Evolutionary conservation across 2,888 invertebrate genomes (phyloP).

Genomic region (Eupeodes luniger): DNA sequence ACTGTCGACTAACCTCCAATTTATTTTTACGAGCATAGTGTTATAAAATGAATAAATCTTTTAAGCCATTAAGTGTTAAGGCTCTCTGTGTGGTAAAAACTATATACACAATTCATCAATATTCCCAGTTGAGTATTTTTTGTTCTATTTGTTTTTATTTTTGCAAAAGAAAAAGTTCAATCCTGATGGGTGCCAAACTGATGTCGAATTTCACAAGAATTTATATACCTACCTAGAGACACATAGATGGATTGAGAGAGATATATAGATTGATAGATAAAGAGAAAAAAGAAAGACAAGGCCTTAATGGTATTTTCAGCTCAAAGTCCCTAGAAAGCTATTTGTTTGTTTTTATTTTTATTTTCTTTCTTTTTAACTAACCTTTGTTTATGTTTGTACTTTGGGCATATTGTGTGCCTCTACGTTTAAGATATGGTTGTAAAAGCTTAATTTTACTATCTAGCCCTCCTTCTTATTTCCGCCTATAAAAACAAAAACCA

Average conservation of each 20-base stretch:
- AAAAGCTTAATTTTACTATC: neutral
- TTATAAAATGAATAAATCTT: conserved; percentile 28
- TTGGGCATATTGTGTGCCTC: neutral
- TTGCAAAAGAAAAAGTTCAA: neutral
- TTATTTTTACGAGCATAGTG: conserved; percentile 21
- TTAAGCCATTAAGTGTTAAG: conserved; percentile 33
- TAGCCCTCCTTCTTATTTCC: too few relatives aligned
- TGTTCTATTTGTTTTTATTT: too few relatives aligned
- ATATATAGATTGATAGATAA: neutral
- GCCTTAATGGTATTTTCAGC: conserved; percentile 8
- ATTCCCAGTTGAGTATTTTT: neutral
- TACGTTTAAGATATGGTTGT: neutral
- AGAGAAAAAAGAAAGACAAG: neutral
- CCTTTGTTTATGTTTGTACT: conserved; percentile 10
- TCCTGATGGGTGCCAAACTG: conserved; percentile 17
- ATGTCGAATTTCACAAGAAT: conserved; percentile 1
- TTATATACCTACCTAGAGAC: neutral
- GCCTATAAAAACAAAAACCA: neutral
- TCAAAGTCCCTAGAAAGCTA: neutral
- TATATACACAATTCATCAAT: conserved; percentile 18
- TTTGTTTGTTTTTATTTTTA: neutral
- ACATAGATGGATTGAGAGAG: neutral
- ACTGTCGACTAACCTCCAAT: conserved; percentile 30
- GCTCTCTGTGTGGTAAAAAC: conserved; percentile 1
- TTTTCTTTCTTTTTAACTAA: neutral